Conservation (phyloP, 2,113 vertebrate species). For the Crotalus tigris region DNA sequence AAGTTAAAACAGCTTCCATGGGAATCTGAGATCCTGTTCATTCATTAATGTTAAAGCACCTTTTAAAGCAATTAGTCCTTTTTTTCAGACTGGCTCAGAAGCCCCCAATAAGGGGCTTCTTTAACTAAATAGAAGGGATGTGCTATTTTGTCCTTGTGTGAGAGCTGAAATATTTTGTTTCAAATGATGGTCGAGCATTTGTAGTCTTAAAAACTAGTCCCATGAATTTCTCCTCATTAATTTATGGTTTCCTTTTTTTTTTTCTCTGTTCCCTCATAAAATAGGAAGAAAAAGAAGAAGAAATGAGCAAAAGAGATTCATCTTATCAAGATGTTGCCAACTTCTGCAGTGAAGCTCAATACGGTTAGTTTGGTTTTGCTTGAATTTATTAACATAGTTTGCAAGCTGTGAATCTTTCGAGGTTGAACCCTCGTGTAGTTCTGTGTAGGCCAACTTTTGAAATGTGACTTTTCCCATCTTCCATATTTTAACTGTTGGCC, state of each 20-base stretch:
- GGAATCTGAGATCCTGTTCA: neutral
- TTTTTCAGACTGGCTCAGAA: neutral
- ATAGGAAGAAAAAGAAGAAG: neutral
- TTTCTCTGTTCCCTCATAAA: neutral
- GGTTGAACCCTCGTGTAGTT: neutral
- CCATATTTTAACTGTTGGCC: neutral
- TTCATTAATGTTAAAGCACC: neutral
- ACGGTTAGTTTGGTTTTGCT: neutral
- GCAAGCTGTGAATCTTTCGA: neutral
- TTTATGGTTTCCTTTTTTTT: neutral
- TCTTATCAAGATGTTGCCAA: neutral
- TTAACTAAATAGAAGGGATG: neutral
- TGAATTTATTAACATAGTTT: neutral
- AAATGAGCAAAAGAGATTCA: neutral
- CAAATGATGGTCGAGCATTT: neutral
- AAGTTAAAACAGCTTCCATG: neutral
- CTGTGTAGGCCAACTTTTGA: neutral
- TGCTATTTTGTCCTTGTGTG: neutral
- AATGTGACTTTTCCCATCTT: neutral
- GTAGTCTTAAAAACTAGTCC: neutral
- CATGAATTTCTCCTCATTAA: neutral
- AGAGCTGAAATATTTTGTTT: neutral
- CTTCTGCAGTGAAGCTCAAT: neutral
- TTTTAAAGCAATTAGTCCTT: neutral
- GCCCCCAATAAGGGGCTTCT: neutral